phyloP scores from a whole-genome alignment of 2,888 invertebrate genomes.

The Lepetodrilus schrolli region DNA sequence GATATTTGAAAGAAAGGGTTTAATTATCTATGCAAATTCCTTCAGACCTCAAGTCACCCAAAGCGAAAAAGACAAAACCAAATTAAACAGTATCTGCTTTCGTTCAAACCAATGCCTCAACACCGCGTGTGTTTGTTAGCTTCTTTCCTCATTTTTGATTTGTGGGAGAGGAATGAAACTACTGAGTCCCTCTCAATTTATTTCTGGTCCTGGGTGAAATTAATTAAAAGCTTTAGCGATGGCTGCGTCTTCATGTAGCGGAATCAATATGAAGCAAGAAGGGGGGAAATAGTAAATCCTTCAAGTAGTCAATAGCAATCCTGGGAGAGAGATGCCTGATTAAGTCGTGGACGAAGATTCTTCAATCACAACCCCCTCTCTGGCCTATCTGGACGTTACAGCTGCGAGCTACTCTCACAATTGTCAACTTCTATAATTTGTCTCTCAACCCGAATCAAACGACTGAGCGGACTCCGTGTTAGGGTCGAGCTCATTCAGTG shows the following conservation, averaged over 20 bases:
- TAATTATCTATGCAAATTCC: conserved; percentile 5
- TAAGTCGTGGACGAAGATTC: conserved; percentile 17
- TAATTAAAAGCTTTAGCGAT: conserved; percentile 34
- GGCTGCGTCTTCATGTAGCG: conserved; percentile 19
- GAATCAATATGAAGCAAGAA: conserved; percentile 30
- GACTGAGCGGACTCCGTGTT: background rate
- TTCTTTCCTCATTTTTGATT: conserved; percentile 13
- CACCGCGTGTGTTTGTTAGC: background rate
- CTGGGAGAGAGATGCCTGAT: conserved; percentile 30
- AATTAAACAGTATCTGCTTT: conserved; percentile 18
- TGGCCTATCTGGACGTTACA: background rate
- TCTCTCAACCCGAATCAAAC: conserved; percentile 12
- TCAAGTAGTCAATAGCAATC: conserved; percentile 30
- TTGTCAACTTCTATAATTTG: conserved; percentile 16
- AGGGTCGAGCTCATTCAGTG: background rate
- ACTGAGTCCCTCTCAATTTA: conserved; percentile 12
- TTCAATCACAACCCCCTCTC: conserved; percentile 17
- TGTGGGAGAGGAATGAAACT: conserved; percentile 2
- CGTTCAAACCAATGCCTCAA: background rate
- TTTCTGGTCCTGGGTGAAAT: conserved; percentile 31
- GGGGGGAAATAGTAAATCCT: conserved; percentile 32
- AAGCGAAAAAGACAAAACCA: conserved; percentile 1
- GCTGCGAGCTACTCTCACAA: background rate
- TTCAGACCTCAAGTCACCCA: background rate
- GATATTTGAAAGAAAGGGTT: conserved; percentile 1